Evolutionary conservation across 2,797 vertebrate genomes (phyloP).

Genomic region (Miichthys miiuy): DNA sequence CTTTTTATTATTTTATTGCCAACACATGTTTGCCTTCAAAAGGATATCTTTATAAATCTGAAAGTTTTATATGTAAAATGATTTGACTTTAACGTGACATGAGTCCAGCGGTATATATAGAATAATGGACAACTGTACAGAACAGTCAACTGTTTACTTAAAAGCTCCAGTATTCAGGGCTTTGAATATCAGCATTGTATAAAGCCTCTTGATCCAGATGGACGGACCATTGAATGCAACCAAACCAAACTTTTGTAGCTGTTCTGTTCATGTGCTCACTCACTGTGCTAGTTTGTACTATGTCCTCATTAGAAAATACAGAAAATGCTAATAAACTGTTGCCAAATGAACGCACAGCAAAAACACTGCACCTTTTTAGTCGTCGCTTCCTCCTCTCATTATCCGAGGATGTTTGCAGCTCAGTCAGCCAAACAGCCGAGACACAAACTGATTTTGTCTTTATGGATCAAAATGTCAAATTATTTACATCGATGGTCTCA

Average conservation of each 20-base stretch:
- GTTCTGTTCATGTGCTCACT: slow-evolving; percentile 84
- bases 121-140: slow-evolving; percentile 85
- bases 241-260: slow-evolving; percentile 95
- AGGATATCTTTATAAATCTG: slow-evolving; percentile 67
- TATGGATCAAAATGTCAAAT: slow-evolving; percentile 88
- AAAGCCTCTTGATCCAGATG: slow-evolving; percentile 88
- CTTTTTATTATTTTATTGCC: slow-evolving; percentile 40
- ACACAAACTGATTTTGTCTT: slow-evolving; percentile 89
- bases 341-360: slow-evolving; percentile 89
- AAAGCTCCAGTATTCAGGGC: slow-evolving; percentile 89
- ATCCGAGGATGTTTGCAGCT: slow-evolving; percentile 78
- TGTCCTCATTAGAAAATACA: slow-evolving; percentile 87
- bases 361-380: slow-evolving; percentile 82
- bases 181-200: slow-evolving; percentile 89
- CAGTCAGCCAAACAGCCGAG: slow-evolving; percentile 83
- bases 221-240: slow-evolving; percentile 88
- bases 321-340: slow-evolving; percentile 86
- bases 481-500: slow-evolving; percentile 90
- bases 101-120: slow-evolving; percentile 82
- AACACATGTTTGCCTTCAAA: slow-evolving; percentile 75
- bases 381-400: slow-evolving; percentile 33
- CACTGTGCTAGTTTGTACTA: slow-evolving; percentile 93
- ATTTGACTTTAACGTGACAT: slow-evolving; percentile 86
- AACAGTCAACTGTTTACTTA: slow-evolving; percentile 96
- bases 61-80: slow-evolving; percentile 78